phyloP scores from a whole-genome alignment of 1,140 invertebrate species.

The Zaprionus davidi region DNA sequence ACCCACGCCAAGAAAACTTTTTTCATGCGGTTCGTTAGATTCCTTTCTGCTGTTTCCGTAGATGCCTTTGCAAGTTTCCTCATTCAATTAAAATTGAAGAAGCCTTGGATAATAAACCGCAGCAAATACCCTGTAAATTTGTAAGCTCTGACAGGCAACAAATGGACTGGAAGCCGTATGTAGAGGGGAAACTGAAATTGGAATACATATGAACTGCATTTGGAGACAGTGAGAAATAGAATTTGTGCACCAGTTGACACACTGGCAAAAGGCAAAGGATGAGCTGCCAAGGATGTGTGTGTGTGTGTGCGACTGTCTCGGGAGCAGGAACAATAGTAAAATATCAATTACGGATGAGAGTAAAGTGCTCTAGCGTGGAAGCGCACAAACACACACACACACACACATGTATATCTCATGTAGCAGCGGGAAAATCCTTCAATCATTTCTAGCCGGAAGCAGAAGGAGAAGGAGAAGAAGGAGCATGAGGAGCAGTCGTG shows the following conservation, averaged over 20 bases:
- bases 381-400: background rate
- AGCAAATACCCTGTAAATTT: constrained; percentile 1
- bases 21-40: constrained; percentile 41
- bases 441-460: constrained; percentile 69
- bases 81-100: constrained; percentile 4
- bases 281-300: constrained; percentile 12
- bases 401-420: background rate
- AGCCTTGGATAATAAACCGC: background rate
- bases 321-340: constrained; percentile 68
- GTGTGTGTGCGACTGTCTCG: constrained; percentile 21
- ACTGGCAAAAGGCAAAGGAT: background rate
- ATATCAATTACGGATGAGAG: constrained; percentile 76
- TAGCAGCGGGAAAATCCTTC: constrained; percentile 65
- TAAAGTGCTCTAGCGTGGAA: constrained; percentile 55
- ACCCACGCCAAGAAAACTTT: constrained; percentile 49
- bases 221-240: constrained; percentile 62
- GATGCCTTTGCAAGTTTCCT: constrained; percentile 27
- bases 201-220: constrained; percentile 14
- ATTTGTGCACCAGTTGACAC: constrained; percentile 77
- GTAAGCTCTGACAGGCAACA: constrained; percentile 15
- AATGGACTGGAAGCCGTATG: background rate
- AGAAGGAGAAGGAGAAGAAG: background rate
- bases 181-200: constrained; percentile 12
- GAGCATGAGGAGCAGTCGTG: constrained; percentile 4
- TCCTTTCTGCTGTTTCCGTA: constrained; percentile 14